Percentiles rank a stretch among this genome's conserved stretches.
Conservation (phyloP, 2,797 vertebrate species). For the Pitangus sulphuratus region DNA sequence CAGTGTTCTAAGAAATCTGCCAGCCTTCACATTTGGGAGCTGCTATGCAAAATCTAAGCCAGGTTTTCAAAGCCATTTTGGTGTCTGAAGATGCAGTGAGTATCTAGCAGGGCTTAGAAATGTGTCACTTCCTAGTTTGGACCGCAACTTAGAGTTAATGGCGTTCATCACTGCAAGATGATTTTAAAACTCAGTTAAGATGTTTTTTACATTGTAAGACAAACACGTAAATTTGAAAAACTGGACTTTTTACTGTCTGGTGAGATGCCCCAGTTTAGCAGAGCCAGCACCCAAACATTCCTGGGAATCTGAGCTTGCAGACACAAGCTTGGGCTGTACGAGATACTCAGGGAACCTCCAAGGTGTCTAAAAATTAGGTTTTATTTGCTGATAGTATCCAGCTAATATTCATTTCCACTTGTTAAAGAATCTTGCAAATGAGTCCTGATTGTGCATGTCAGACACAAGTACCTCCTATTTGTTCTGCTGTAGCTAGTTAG, state of each 20-base stretch:
- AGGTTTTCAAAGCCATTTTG: neutral
- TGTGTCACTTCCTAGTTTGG: neutral
- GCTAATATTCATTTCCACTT: neutral
- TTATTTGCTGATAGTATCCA: neutral
- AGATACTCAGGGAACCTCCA: neutral
- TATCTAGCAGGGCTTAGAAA: neutral
- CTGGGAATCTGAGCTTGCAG: neutral
- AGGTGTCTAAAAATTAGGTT: neutral
- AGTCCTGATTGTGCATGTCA: neutral
- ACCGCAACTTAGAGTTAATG: neutral
- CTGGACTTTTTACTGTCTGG: neutral
- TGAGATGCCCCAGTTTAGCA: neutral
- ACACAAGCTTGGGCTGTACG: neutral
- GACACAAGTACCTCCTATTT: neutral
- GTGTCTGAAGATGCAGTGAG: neutral
- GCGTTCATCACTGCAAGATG: neutral
- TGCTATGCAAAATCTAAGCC: neutral
- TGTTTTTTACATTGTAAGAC: neutral
- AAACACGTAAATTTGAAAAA: neutral
- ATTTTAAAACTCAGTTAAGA: neutral
- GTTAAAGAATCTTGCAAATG: neutral
- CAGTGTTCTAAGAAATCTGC: neutral
- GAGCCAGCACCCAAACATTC: neutral
- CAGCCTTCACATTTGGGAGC: neutral
- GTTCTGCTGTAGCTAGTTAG: neutral